Evolutionary conservation across 2,797 vertebrate genomes (phyloP).

Genomic region (Pelodytes ibericus): DNA sequence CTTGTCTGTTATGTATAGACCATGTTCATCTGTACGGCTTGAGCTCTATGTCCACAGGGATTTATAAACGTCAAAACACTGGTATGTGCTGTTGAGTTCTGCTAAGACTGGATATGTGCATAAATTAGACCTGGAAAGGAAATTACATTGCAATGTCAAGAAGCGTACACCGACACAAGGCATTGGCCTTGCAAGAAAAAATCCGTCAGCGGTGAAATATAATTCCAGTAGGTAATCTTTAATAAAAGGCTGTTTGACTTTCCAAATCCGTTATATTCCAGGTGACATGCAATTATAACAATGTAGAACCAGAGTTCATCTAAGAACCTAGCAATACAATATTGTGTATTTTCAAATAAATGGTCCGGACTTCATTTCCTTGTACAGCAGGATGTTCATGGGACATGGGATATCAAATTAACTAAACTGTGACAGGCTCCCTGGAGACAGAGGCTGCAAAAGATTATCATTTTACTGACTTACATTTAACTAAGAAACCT

Average conservation of each 20-base stretch:
- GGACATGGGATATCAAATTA: neutral
- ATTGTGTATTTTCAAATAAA: neutral
- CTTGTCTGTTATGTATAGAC: conserved; percentile 80
- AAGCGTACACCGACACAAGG: conserved; percentile 33
- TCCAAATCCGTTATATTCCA: neutral
- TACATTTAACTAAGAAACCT: too few species aligned
- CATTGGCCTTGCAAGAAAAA: conserved; percentile 39
- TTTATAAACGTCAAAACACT: conserved; percentile 81
- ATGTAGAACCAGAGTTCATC: neutral
- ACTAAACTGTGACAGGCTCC: too few species aligned
- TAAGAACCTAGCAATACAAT: neutral
- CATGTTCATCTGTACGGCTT: conserved; percentile 77
- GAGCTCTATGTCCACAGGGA: conserved; percentile 75
- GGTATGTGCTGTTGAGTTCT: conserved; percentile 77
- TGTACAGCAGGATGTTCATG: neutral
- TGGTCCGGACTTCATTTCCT: neutral
- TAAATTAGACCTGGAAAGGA: conserved; percentile 77
- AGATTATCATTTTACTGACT: too few species aligned
- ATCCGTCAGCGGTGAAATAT: conserved; percentile 29
- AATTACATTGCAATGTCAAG: conserved; percentile 59
- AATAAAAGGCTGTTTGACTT: neutral
- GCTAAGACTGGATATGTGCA: conserved; percentile 76
- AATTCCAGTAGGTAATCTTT: conserved; percentile 18
- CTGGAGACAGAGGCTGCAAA: too few species aligned
- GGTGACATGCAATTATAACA: conserved; percentile 6